Base-by-base conservation (phyloP, 1,140 invertebrate species). In the Lepidotrigona ventralis region DNA sequence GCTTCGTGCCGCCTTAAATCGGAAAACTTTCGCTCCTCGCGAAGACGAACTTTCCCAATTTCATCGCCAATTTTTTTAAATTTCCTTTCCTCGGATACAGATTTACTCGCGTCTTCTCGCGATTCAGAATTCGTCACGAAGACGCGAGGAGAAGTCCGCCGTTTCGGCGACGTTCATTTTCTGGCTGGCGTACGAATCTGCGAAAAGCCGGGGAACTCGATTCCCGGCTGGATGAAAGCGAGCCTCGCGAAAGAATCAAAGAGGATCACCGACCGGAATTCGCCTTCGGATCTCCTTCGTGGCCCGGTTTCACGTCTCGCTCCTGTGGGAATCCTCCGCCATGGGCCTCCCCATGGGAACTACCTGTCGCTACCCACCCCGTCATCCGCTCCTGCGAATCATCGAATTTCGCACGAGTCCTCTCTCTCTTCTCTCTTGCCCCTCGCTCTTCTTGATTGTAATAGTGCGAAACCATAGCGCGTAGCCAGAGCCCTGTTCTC, bases 281-380 rank as follows among this genome's bases (percentile, higher is more conserved):
- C 53, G 88, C 51, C 79, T 33, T 79, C 46, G 71, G 81, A 56
- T 73, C 76, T n/a, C 39, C n/a, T n/a, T n/a, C 64, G 79, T 74
- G 58, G 54, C 74, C 74, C 66, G 74, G 81, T 83, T 79, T 83
- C 69, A 69, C 54, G 78, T 60, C 81, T 26, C 69, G 78, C 81
- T 90, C 83, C 88, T 91, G 90, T 91, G 91, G 91, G 91, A 92
- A 92, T 91, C 66, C 66, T 81, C 81, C 78, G 78, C 83, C 86
- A 80, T 78, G 86, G 89, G 85, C 84, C 87, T 92, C 89, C 39
- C 84, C 91, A 91, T 91, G 91, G 91, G 91, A 92, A 92, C 90
- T 92, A 92, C 91, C 90, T 92, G 91, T 91, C 90, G 84, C 83
- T 81, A 83, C 80, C 84, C 82, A 84, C 85, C 89, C 86, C 74